Conservation (phyloP, 1,140 invertebrate genomes). For the Solen grandis region DNA sequence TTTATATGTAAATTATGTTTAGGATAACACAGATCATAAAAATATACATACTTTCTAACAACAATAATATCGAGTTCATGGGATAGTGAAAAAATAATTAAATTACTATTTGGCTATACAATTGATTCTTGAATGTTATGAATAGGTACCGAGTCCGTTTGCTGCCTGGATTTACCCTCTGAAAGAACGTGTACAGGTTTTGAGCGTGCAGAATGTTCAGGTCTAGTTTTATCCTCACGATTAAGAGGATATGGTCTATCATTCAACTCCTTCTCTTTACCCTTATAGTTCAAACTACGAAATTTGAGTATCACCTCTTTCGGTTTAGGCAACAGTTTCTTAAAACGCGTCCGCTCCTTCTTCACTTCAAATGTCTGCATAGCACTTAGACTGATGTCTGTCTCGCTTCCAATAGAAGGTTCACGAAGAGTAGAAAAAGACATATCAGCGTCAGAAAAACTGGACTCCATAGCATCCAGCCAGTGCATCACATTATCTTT, state of each 20-base stretch:
- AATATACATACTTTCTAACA: too few relatives aligned
- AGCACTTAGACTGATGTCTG: conserved; percentile 46
- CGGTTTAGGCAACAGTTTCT: conserved; percentile 44
- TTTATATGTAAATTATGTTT: too few relatives aligned
- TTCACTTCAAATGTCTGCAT: conserved; percentile 49
- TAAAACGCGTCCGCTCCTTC: conserved; percentile 44
- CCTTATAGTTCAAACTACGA: conserved; percentile 50
- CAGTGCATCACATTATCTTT: conserved; percentile 52
- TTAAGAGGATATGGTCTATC: conserved; percentile 50
- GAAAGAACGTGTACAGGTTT: too few relatives aligned
- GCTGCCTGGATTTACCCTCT: too few relatives aligned
- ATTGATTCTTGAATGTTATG: conserved; percentile 51
- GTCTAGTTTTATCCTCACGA: too few relatives aligned
- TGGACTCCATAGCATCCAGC: conserved; percentile 36
- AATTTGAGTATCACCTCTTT: conserved; percentile 50
- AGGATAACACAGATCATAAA: too few relatives aligned
- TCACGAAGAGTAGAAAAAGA: conserved; percentile 29
- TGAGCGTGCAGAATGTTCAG: too few relatives aligned
- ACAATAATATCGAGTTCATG: too few relatives aligned
- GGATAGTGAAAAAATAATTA: too few relatives aligned
- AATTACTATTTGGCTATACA: conserved; percentile 30
- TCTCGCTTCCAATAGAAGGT: conserved; percentile 31
- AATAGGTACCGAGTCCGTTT: conserved; percentile 32
- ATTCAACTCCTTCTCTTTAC: conserved; percentile 30
- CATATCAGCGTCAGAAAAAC: conserved; percentile 5